phyloP scores from a whole-genome alignment of 2,888 invertebrate species.

The Scrobipalpa costella region DNA sequence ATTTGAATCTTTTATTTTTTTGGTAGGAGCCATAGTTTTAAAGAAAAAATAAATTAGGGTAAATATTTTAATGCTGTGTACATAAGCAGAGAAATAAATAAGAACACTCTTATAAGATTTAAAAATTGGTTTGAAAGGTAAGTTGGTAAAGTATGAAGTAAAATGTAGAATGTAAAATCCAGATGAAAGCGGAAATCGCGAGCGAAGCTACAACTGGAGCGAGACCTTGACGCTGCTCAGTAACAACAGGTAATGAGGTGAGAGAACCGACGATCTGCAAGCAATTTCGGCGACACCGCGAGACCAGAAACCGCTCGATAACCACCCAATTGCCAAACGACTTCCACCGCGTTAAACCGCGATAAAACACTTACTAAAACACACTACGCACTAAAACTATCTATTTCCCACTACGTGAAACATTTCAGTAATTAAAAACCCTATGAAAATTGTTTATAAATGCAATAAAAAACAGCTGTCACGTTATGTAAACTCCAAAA shows the following conservation, averaged over 20 bases:
- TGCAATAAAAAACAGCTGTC: slow-evolving; percentile 69
- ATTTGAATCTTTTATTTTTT: background rate
- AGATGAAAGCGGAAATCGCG: slow-evolving; percentile 25
- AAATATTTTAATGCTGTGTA: background rate
- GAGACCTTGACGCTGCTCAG: slow-evolving; percentile 29
- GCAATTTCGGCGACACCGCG: background rate
- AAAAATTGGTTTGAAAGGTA: background rate
- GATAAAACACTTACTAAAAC: background rate
- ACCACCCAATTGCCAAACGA: background rate
- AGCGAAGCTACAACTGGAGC: slow-evolving; percentile 22
- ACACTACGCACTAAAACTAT: background rate
- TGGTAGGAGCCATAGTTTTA: background rate
- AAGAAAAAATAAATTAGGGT: too few species aligned
- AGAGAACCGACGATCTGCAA: background rate
- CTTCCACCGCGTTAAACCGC: background rate
- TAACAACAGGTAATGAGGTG: slow-evolving; percentile 20
- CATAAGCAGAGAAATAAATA: background rate
- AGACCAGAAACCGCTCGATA: slow-evolving; percentile 27
- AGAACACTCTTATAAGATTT: background rate
- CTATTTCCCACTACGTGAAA: background rate
- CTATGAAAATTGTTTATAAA: slow-evolving; percentile 51
- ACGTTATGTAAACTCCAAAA: slow-evolving; percentile 78
- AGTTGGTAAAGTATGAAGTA: background rate
- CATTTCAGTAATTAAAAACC: slow-evolving; percentile 23
- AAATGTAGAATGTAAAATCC: background rate